Base-by-base conservation (phyloP, 2,888 invertebrate genomes). In the Lepidocyrtinus sp. region DNA sequence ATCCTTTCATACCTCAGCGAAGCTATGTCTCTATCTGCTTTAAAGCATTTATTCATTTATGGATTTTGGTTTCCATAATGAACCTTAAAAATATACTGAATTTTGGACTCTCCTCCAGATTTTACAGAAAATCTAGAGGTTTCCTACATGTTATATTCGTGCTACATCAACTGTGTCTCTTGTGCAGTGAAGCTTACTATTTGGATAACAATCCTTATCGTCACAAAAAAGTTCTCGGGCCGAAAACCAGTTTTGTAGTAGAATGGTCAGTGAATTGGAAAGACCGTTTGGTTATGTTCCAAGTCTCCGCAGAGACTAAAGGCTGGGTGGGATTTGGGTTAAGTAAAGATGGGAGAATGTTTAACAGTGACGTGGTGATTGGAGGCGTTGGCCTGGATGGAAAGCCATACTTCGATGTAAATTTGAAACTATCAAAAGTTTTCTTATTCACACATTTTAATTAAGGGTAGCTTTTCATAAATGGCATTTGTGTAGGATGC, bases 331-430 rank as follows among this genome's bases (percentile, higher is more conserved):
- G 80, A 0, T 80, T 80, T 25, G 36, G 36, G 5, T 12, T 36
- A 12, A 36, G 5, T 12, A 25, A 19, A 36, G 65, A 73, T 55
- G 80, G 80, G 12, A 25, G 74, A 25, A 80, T 80, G 80, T 0
- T 7, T 24, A 15, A 26, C 15, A 61, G 74, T 0, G 80, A 80
- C 17, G 69, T 69, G 1, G 64, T 80, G 2, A 68, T 80, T 15
- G 80, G 80, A 1, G 73, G 80, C 0, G 74, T 80, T 21, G 55
- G 55, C 5, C 45, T 63, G 1, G 61, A 25, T 62, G 79, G 79
- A 50, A 79, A 72, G 67, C 63, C 73, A n/a, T 79, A 79, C 63
- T 79, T 79, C 63, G 46, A 72, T 55, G 79, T 79, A 73, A 22
- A 65, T 7, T 7, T 36, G 5, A 36, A 36, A 36, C 36, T 36